Percentiles rank a stretch among this genome's conserved stretches.
These are phyloP conservation scores for Physeter macrocephalus DNA, from an alignment of 2,113 vertebrate genomes.

Conservation along the genomic window DNA sequence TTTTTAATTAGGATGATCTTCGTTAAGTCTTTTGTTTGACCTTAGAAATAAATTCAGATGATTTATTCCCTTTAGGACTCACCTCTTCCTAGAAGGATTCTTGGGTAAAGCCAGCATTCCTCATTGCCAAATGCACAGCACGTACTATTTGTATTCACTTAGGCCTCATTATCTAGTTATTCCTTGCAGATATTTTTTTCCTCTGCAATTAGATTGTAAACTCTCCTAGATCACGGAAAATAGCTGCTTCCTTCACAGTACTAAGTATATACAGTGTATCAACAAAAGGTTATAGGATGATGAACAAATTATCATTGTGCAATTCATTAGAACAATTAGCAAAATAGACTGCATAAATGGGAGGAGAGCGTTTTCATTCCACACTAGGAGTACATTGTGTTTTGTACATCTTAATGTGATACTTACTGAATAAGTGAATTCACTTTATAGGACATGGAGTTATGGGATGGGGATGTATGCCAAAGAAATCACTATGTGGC, in stretches of 20 bases:
- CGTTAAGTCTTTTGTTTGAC: background rate
- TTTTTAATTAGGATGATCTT: slow-evolving; percentile 33
- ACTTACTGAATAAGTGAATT: background rate
- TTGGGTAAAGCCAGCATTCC: background rate
- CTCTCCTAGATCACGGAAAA: background rate
- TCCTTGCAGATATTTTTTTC: background rate
- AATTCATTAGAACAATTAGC: background rate
- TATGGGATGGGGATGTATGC: background rate
- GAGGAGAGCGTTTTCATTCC: background rate
- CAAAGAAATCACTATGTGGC: background rate
- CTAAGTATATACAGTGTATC: background rate
- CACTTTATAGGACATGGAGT: background rate
- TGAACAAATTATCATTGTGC: background rate
- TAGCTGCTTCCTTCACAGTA: background rate
- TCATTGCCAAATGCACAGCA: background rate
- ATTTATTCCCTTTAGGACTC: background rate
- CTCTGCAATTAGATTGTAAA: background rate
- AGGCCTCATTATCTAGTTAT: background rate
- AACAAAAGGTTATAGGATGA: background rate
- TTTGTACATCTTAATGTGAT: background rate
- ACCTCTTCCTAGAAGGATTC: background rate
- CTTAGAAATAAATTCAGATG: background rate
- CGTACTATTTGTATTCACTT: background rate
- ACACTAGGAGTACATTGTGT: background rate
- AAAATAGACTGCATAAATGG: background rate